phyloP scores from a whole-genome alignment of 2,113 vertebrate species.

The Cichladusa arquata region DNA sequence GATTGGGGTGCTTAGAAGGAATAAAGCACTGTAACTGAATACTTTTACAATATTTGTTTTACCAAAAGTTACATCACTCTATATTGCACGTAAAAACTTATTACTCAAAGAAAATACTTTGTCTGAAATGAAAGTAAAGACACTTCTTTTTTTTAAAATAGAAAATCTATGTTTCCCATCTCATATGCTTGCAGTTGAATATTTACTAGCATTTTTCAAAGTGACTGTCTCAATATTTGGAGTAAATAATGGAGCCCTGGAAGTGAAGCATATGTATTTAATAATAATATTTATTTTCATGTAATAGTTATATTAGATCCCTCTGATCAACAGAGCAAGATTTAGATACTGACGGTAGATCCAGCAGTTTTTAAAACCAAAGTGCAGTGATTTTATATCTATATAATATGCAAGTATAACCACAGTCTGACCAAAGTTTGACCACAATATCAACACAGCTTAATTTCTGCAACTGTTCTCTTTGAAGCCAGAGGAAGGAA shows the following conservation, averaged over 20 bases:
- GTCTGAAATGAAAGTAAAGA: neutral
- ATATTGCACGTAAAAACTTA: neutral
- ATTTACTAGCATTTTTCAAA: constrained; percentile 48
- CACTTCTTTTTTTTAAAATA: neutral
- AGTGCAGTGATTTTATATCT: neutral
- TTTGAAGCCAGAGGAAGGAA: constrained; percentile 46
- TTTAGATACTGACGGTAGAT: neutral
- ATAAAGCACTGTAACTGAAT: neutral
- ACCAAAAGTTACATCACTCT: neutral
- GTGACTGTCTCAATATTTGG: neutral
- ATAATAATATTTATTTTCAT: neutral
- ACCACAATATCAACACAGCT: constrained; percentile 22
- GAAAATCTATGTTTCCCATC: neutral
- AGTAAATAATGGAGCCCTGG: constrained; percentile 15
- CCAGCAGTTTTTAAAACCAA: neutral
- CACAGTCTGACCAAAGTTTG: constrained; percentile 13
- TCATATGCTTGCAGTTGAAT: constrained; percentile 21
- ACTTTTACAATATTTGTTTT: neutral
- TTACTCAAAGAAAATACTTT: neutral
- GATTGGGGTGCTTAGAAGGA: neutral
- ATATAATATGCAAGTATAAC: neutral
- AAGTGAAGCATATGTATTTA: neutral
- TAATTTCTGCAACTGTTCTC: constrained; percentile 43
- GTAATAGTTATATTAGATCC: neutral
- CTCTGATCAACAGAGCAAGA: neutral